These are phyloP conservation scores for Scaptomyza tumidula DNA, from an alignment of 2,888 invertebrate species.

Conservation along the genomic window DNA sequence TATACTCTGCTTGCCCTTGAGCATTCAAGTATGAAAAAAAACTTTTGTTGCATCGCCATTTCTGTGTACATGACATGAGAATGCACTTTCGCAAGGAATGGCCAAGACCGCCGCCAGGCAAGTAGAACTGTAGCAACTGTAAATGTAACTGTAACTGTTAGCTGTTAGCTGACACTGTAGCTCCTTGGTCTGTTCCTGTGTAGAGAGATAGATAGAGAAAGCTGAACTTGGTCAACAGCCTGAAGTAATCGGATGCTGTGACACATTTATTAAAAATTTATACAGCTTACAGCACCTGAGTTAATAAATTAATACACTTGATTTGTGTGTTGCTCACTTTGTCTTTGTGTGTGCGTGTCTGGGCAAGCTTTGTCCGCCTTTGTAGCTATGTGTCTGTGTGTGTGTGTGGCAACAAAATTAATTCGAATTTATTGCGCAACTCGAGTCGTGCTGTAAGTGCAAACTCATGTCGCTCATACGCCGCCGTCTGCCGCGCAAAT, in stretches of 20 bases:
- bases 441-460: conserved; percentile 52
- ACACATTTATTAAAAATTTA: conserved; percentile 43
- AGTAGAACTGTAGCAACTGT: background rate
- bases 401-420: conserved; percentile 54
- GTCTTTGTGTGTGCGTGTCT: conserved; percentile 8
- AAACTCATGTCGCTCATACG: conserved; percentile 64
- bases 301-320: conserved; percentile 48
- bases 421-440: conserved; percentile 70
- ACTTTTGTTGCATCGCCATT: conserved; percentile 25
- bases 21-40: background rate
- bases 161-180: conserved; percentile 1
- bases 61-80: conserved; percentile 39
- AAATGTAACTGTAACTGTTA: conserved; percentile 11
- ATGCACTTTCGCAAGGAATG: conserved; percentile 34
- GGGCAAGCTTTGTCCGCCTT: background rate
- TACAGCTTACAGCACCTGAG: conserved; percentile 14
- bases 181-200: background rate
- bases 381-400: conserved; percentile 3
- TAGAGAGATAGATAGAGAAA: background rate
- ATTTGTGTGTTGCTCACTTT: conserved; percentile 34
- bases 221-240: conserved; percentile 14
- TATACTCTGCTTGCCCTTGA: background rate
- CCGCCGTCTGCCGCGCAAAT: conserved; percentile 42
- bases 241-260: conserved; percentile 13
- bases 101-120: conserved; percentile 26